phyloP scores from a whole-genome alignment of 2,113 vertebrate species.

The Phoenicopterus ruber region DNA sequence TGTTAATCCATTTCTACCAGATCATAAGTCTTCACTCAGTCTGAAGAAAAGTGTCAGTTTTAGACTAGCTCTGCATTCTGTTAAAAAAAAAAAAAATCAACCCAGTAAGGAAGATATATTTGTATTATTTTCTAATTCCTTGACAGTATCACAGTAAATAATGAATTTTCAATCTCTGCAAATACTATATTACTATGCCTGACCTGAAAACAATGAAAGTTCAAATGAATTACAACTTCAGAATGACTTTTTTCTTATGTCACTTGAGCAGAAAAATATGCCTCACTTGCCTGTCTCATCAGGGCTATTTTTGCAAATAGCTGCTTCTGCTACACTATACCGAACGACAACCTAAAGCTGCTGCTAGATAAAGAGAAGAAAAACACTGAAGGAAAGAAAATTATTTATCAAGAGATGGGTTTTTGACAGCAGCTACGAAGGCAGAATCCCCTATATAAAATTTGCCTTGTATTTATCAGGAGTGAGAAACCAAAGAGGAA shows the following conservation, averaged over 20 bases:
- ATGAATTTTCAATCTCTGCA: background rate
- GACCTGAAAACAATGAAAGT: background rate
- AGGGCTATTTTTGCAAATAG: background rate
- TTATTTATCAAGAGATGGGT: background rate
- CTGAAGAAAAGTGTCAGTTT: background rate
- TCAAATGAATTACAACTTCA: background rate
- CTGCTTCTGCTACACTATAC: background rate
- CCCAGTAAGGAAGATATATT: background rate
- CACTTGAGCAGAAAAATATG: background rate
- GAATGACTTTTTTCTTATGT: background rate
- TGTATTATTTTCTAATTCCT: background rate
- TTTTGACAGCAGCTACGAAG: background rate
- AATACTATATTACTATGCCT: background rate
- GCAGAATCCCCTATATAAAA: background rate
- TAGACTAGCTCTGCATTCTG: background rate
- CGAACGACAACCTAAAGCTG: background rate
- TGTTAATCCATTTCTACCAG: background rate
- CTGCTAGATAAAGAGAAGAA: background rate
- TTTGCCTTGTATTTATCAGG: background rate
- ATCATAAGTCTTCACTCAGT: background rate
- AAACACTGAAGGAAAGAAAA: background rate
- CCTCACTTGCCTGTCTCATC: background rate
- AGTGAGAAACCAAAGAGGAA: background rate
- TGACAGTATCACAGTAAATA: background rate
- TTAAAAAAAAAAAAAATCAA: background rate